Conservation (phyloP, 1,140 invertebrate genomes). For the Eupeodes corollae region DNA sequence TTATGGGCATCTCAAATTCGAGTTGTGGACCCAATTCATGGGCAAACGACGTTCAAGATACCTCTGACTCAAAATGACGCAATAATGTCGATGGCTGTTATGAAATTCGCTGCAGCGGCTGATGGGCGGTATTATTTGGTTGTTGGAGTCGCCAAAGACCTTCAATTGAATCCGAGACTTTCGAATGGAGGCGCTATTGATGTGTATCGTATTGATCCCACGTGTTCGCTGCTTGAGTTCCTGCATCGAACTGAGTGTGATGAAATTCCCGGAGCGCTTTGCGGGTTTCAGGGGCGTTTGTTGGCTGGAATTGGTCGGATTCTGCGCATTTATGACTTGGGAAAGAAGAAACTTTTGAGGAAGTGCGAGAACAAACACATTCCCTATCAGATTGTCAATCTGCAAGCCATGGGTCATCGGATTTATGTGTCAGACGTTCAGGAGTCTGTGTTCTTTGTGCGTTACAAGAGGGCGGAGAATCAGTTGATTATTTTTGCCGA, state of each 20-base stretch:
- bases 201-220: slow-evolving; percentile 46
- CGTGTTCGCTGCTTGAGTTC: slow-evolving; percentile 72
- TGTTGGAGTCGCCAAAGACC: slow-evolving; percentile 83
- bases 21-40: slow-evolving; percentile 81
- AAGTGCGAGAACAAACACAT: slow-evolving; percentile 99
- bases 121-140: slow-evolving; percentile 34
- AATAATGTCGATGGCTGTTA: slow-evolving; percentile 67
- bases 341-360: slow-evolving; percentile 89
- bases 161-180: slow-evolving; percentile 67
- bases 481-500: slow-evolving; percentile 97
- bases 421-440: slow-evolving; percentile 94
- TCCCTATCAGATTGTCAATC: slow-evolving; percentile 86
- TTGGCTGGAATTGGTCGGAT: slow-evolving; percentile 87
- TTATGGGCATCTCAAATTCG: slow-evolving; percentile 95
- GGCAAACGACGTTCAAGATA: slow-evolving; percentile 63
- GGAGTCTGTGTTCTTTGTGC: slow-evolving; percentile 92
- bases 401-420: slow-evolving; percentile 85
- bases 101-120: slow-evolving; percentile 36
- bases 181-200: slow-evolving; percentile 24
- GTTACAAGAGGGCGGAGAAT: slow-evolving; percentile 93
- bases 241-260: slow-evolving; percentile 91
- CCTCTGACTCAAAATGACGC: slow-evolving; percentile 94
- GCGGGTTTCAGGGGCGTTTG: slow-evolving; percentile 82
- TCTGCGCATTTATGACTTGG: slow-evolving; percentile 90
- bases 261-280: slow-evolving; percentile 82